A percentile compares a stretch with the other conserved stretches of the same genome.
These are phyloP conservation scores for Rhodeus uyekii DNA, from an alignment of 2,797 vertebrate species.

Conservation along the genomic window DNA sequence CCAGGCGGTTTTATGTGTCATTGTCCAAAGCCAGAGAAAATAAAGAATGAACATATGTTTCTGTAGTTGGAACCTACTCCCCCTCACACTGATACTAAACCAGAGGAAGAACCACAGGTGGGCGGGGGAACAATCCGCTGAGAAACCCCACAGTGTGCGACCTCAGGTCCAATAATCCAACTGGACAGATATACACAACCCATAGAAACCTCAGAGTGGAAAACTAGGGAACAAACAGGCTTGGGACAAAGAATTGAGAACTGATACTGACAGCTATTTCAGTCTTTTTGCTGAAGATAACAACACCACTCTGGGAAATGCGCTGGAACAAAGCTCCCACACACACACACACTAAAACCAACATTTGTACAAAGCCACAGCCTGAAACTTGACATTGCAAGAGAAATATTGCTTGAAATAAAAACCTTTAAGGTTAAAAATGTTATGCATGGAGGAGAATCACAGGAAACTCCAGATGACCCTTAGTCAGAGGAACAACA, in stretches of 20 bases:
- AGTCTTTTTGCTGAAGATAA: constrained; percentile 26
- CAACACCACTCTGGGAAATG: constrained; percentile 31
- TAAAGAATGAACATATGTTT: constrained; percentile 55
- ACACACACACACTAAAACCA: not conserved
- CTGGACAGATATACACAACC: constrained; percentile 26
- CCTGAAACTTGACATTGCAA: constrained; percentile 24
- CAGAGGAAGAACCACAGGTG: constrained; percentile 27
- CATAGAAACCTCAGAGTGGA: constrained; percentile 42
- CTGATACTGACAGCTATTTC: constrained; percentile 15
- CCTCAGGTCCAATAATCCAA: constrained; percentile 17
- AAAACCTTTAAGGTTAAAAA: constrained; percentile 11
- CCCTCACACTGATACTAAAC: constrained; percentile 30
- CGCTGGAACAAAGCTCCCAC: constrained; percentile 25
- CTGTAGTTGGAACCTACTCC: constrained; percentile 38
- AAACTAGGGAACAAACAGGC: constrained; percentile 31
- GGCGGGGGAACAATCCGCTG: constrained; percentile 30
- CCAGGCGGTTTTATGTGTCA: constrained; percentile 51
- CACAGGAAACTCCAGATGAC: not conserved
- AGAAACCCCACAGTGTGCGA: constrained; percentile 42
- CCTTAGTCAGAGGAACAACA: not conserved
- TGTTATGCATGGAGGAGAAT: constrained; percentile 21
- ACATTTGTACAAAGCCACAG: constrained; percentile 12
- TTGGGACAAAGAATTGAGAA: not conserved
- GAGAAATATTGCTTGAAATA: constrained; percentile 25
- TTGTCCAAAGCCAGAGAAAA: constrained; percentile 56